Base-by-base conservation (phyloP, 2,888 invertebrate species). In the Zygogramma bicolorata region DNA sequence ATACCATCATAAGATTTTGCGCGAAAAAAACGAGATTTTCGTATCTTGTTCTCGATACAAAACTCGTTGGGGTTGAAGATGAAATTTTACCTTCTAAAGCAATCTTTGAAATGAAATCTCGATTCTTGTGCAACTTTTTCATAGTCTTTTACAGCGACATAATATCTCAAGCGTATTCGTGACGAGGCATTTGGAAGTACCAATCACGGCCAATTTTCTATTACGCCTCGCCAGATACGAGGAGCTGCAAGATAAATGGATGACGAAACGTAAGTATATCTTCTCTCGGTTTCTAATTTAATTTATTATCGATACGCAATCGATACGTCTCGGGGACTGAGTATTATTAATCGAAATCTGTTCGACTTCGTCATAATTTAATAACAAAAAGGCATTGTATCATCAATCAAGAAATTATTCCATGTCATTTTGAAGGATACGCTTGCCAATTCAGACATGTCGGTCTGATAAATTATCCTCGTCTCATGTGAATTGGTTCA, bases 361-460 rank as follows among this genome's bases (percentile, higher is more conserved):
- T 67, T 46, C 67, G 59, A 67, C 65, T 68, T 65, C 60, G 49
- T 65, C 65, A 49, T 63, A 69, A 69, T 73, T 73, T 61, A 68
- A 69, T 57, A 73, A 73, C 72, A 68, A 73, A 69, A 68, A 46
- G 42, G 31, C 65, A 62, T 68, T 69, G 72, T 71, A 66, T 65
- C 72, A 73, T 73, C 72, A 73, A 73, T 73, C 72, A 73, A 40
- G 60, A 42, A 65, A 65, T 72, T 61, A 60, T 73, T 69, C 58
- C 61, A 46, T 61, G 69, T 69, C 61, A 61, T 53, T 61, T 69
- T 46, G 59, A 42, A 58, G 61, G 65, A 73, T 66, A 61, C 68
- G 68, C 65, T 66, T 58, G 69, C 72, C 69, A 66, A 73, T 73
- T 69, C 57, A 46, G 46, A 60, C 61, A 49, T 66, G 72, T 60